These are phyloP conservation scores for Pyxicephalus adspersus DNA, from an alignment of 2,113 vertebrate species.

Conservation along the genomic window DNA sequence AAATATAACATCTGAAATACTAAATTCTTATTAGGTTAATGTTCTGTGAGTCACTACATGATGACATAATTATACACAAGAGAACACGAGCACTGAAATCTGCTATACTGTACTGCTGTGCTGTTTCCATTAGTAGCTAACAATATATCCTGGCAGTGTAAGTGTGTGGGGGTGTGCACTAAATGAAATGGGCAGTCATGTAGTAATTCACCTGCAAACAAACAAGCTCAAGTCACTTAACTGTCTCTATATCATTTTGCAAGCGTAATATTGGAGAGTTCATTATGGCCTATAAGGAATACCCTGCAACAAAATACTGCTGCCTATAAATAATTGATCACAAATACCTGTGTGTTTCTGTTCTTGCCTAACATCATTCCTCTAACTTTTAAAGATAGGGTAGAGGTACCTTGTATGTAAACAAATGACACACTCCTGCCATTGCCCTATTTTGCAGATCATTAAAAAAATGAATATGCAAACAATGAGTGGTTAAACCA, in stretches of 20 bases:
- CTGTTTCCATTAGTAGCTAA: neutral
- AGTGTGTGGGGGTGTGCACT: neutral
- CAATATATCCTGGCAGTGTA: neutral
- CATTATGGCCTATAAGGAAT: neutral
- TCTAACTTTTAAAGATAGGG: too few relatives aligned
- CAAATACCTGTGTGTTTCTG: neutral
- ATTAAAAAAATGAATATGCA: too few relatives aligned
- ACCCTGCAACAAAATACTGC: neutral
- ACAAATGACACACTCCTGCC: too few relatives aligned
- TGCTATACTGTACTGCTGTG: neutral
- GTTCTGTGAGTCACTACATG: too few relatives aligned
- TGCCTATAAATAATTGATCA: neutral
- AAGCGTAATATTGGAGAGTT: neutral
- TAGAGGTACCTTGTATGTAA: too few relatives aligned
- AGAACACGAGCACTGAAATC: neutral
- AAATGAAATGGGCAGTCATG: neutral
- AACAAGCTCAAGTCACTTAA: constrained; percentile 2
- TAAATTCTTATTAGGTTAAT: too few relatives aligned
- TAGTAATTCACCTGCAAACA: neutral
- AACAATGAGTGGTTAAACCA: too few relatives aligned
- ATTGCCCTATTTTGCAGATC: too few relatives aligned
- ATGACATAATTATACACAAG: too few relatives aligned
- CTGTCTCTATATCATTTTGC: neutral
- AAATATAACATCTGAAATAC: too few relatives aligned
- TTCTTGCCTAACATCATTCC: too few relatives aligned